phyloP scores from a whole-genome alignment of 2,113 vertebrate genomes.

The Gorsachius goisagi region DNA sequence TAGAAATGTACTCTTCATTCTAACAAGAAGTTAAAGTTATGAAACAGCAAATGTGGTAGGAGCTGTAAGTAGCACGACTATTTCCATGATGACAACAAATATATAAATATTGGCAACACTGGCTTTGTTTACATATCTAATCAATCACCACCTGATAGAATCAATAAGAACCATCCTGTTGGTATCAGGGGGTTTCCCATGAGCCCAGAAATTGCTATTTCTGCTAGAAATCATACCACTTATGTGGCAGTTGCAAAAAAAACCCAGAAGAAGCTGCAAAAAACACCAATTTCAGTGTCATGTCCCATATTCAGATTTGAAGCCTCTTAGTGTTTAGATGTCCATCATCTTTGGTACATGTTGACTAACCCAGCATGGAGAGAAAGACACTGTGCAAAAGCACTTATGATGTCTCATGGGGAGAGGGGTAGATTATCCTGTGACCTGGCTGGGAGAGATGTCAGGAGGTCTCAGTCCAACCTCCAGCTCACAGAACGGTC shows the following conservation, averaged over 20 bases:
- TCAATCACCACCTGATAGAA: not conserved
- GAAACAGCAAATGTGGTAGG: not conserved
- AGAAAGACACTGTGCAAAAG: not conserved
- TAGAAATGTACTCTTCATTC: not conserved
- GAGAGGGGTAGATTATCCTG: too few species aligned
- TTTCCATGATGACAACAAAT: not conserved
- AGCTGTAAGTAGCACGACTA: not conserved
- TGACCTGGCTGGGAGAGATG: not conserved
- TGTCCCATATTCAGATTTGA: not conserved
- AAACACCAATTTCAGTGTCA: not conserved
- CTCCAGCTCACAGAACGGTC: not conserved
- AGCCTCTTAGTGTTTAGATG: not conserved
- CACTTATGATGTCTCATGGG: not conserved
- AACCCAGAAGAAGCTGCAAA: not conserved
- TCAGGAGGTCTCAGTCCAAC: rapidly evolving
- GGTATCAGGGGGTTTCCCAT: not conserved
- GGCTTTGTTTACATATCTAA: not conserved
- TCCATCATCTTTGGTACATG: not conserved
- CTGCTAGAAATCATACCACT: not conserved
- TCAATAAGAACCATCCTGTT: not conserved
- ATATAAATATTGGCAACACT: not conserved
- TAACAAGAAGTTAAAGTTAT: not conserved
- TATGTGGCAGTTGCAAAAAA: not conserved
- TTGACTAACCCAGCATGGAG: not conserved
- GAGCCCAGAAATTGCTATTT: not conserved